phyloP scores from a whole-genome alignment of 2,888 invertebrate genomes.

The Meta bourneti region DNA sequence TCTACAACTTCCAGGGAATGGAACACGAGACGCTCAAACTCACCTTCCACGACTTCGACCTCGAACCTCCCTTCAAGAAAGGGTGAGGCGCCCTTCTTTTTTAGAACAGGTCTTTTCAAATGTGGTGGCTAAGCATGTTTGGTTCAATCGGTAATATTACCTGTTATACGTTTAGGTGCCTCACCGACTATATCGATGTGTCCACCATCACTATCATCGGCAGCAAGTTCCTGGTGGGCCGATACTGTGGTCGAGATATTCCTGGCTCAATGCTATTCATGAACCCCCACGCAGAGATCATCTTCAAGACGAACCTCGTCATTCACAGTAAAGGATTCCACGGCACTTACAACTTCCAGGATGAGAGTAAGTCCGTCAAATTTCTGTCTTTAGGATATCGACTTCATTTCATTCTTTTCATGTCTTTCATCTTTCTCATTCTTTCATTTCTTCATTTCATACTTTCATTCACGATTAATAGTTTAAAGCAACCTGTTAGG shows the following conservation, averaged over 20 bases:
- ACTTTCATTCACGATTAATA: too few relatives aligned
- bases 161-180: conserved; percentile 78
- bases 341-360: conserved; percentile 80
- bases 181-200: conserved; percentile 80
- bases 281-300: conserved; percentile 80
- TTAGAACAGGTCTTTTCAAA: neutral
- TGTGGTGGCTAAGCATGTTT: neutral
- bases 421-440: too few relatives aligned
- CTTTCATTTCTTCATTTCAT: too few relatives aligned
- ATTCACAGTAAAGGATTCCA: conserved; percentile 79
- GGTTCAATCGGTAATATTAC: neutral
- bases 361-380: conserved; percentile 79
- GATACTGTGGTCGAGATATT: conserved; percentile 79
- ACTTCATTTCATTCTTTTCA: too few relatives aligned
- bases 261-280: conserved; percentile 79
- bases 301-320: conserved; percentile 80
- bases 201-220: conserved; percentile 79
- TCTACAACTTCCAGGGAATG: conserved; percentile 79
- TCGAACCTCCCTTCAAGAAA: conserved; percentile 79
- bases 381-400: too few relatives aligned
- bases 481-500: too few relatives aligned
- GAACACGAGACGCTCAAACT: conserved; percentile 80
- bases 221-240: conserved; percentile 79
- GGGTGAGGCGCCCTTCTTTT: conserved; percentile 78
- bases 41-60: conserved; percentile 79